phyloP scores from a whole-genome alignment of 1,140 invertebrate species.

The Rhopalosiphum maidis region DNA sequence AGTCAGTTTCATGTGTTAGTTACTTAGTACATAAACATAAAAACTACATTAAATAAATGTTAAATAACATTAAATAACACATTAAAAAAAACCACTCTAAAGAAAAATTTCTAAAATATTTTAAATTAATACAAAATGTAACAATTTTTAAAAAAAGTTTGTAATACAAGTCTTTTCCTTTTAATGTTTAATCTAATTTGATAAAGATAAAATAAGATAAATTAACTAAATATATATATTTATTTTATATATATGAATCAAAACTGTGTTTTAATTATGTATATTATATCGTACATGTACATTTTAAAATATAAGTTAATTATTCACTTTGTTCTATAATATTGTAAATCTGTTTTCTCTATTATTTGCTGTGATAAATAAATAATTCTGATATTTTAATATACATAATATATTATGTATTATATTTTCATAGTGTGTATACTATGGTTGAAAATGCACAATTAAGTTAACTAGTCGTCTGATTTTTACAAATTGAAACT shows the following conservation, averaged over 20 bases:
- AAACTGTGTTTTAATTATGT: neutral
- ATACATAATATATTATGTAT: neutral
- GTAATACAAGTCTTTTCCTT: neutral
- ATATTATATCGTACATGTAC: neutral
- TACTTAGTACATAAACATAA: neutral
- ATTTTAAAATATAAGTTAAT: neutral
- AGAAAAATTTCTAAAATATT: neutral
- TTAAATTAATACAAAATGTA: neutral
- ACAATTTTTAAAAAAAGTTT: neutral
- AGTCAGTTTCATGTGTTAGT: neutral
- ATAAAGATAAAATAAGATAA: too few species aligned
- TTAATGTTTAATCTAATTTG: neutral
- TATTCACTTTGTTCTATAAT: neutral
- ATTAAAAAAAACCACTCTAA: neutral
- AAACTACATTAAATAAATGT: too few species aligned
- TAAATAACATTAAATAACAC: too few species aligned
- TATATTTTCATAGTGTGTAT: neutral
- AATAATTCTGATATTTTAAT: neutral
- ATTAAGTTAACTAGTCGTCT: neutral
- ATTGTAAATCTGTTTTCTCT: neutral
- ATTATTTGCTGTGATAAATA: neutral
- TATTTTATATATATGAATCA: neutral
- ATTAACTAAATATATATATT: too few species aligned
- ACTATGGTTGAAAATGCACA: neutral
- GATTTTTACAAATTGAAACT: neutral